Percentiles rank a stretch among this genome's conserved stretches.
phyloP scores from a whole-genome alignment of 2,888 invertebrate genomes.

The Drosophila paracracens region DNA sequence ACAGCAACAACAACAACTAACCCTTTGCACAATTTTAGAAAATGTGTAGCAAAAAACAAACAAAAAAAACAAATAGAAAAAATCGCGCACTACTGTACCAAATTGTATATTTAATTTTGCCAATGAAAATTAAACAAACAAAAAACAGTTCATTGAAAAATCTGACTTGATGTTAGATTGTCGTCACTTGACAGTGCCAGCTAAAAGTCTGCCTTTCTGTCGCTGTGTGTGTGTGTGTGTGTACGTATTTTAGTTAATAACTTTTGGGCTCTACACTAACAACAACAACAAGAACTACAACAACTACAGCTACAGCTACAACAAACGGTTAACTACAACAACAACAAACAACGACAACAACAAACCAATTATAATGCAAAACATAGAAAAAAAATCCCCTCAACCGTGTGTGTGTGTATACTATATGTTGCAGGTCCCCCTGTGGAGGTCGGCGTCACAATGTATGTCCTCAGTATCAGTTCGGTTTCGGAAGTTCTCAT shows the following conservation, averaged over 20 bases:
- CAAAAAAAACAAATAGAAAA: constrained; percentile 17
- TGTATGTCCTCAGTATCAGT: constrained; percentile 99
- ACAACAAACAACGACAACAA: constrained; percentile 25
- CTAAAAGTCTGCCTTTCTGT: constrained; percentile 9
- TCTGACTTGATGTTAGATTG: not conserved
- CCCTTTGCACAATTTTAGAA: constrained; percentile 34
- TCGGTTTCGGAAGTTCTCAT: constrained; percentile 99
- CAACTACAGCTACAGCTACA: constrained; percentile 6
- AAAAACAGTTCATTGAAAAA: not conserved
- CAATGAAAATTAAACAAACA: constrained; percentile 54
- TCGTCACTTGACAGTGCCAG: constrained; percentile 10
- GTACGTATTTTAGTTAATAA: constrained; percentile 27
- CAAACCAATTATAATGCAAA: constrained; percentile 37
- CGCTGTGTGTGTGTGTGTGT: constrained; percentile 7
- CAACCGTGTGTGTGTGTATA: constrained; percentile 84
- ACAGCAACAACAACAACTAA: constrained; percentile 37
- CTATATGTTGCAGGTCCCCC: constrained; percentile 94
- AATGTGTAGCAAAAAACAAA: constrained; percentile 10
- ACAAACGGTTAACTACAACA: constrained; percentile 13
- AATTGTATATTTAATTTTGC: constrained; percentile 72
- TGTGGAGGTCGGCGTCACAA: constrained; percentile 98
- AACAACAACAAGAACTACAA: constrained; percentile 13
- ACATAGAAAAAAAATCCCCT: constrained; percentile 56
- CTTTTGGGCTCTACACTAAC: constrained; percentile 37
- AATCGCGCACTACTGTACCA: constrained; percentile 51